Conservation (phyloP, 2,113 vertebrate genomes). For the Otocyon megalotis region DNA sequence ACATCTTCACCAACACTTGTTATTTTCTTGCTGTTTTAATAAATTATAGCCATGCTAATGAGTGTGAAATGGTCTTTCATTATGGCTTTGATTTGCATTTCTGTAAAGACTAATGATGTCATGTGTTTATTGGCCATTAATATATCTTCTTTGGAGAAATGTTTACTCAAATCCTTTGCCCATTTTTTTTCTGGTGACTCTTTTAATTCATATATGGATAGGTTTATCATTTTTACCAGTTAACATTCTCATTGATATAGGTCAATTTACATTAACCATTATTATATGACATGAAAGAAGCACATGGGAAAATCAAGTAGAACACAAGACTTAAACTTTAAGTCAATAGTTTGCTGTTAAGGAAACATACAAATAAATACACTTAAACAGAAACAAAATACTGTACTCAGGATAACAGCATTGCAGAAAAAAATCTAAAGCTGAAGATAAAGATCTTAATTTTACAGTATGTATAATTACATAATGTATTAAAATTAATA, state of each 20-base stretch:
- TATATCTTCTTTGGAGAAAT: conserved; percentile 19
- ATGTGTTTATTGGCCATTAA: not conserved
- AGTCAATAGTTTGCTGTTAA: not conserved
- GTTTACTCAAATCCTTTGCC: not conserved
- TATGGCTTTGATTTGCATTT: conserved; percentile 44
- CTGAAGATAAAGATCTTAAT: conserved; percentile 56
- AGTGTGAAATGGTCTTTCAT: not conserved
- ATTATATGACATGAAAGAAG: not conserved
- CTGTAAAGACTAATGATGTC: not conserved
- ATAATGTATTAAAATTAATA: conserved; percentile 77
- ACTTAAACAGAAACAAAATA: not conserved
- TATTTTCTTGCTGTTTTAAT: not conserved
- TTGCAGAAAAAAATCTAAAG: not conserved
- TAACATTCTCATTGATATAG: conserved; percentile 42
- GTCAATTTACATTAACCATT: not conserved
- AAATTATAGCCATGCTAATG: not conserved
- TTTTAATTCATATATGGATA: conserved; percentile 46
- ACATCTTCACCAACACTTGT: not conserved
- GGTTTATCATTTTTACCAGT: not conserved
- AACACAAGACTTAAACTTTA: not conserved
- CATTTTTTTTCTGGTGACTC: not conserved
- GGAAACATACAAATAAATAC: not conserved
- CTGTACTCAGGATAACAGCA: conserved; percentile 2
- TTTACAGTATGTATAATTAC: conserved; percentile 73
- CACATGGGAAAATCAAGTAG: not conserved